Evolutionary conservation across 2,113 vertebrate species (phyloP).

Genomic region (Bubalus kerabau): DNA sequence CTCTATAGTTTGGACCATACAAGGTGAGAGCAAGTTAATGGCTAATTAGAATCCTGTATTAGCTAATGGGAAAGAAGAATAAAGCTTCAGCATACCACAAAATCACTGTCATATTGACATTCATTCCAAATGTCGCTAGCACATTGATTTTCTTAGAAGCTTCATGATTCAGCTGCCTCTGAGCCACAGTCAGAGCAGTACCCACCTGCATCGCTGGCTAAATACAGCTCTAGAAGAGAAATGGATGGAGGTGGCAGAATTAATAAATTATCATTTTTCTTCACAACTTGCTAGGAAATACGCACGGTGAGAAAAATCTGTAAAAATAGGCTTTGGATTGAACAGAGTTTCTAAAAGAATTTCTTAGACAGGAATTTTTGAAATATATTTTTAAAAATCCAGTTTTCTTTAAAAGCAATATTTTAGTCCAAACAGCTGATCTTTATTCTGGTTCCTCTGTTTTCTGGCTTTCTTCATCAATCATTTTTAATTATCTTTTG

Average conservation of each 20-base stretch:
- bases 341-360: neutral
- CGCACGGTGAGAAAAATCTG: neutral
- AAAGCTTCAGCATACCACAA: constrained; percentile 83
- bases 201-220: neutral
- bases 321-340: neutral
- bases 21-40: constrained; percentile 84
- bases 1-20: constrained; percentile 68
- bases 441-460: constrained; percentile 13
- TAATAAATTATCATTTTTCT: neutral
- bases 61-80: constrained; percentile 82
- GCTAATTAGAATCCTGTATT: constrained; percentile 84
- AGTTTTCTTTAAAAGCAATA: neutral
- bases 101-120: constrained; percentile 83
- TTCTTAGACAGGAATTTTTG: neutral
- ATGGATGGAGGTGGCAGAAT: neutral
- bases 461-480: neutral
- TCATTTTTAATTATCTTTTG: neutral
- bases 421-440: neutral
- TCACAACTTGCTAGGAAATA: constrained; percentile 9
- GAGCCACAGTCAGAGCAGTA: neutral
- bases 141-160: constrained; percentile 76
- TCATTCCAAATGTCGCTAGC: constrained; percentile 82
- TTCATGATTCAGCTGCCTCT: constrained; percentile 33
- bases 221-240: neutral
- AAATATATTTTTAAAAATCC: neutral